phyloP scores from a whole-genome alignment of 2,113 vertebrate species.

The Trinectes maculatus region DNA sequence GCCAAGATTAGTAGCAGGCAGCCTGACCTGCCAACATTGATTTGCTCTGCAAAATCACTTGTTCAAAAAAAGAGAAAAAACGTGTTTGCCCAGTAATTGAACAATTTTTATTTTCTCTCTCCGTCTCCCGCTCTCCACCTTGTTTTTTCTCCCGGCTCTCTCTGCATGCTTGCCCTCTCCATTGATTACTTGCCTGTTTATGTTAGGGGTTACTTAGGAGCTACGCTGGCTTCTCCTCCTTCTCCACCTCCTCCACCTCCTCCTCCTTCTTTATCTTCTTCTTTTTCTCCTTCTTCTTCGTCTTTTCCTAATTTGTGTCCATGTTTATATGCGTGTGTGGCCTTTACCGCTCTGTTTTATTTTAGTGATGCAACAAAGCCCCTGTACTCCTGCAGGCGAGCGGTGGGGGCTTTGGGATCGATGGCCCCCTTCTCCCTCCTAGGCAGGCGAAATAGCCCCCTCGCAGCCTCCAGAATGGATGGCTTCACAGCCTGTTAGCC shows the following conservation, averaged over 20 bases:
- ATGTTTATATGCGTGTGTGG: conserved; percentile 53
- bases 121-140: conserved; percentile 63
- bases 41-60: conserved; percentile 98
- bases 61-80: conserved; percentile 89
- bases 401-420: conserved; percentile 83
- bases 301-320: conserved; percentile 85
- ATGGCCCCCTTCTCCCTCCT: conserved; percentile 86
- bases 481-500: conserved; percentile 98
- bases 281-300: conserved; percentile 76
- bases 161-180: conserved; percentile 83
- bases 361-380: conserved; percentile 83
- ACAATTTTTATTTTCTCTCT: conserved; percentile 93
- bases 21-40: conserved; percentile 98
- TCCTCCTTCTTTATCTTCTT: conserved; percentile 75
- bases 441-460: conserved; percentile 88
- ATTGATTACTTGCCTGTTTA: conserved; percentile 94
- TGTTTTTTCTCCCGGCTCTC: conserved; percentile 55
- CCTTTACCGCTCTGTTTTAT: conserved; percentile 78
- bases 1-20: conserved; percentile 98
- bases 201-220: conserved; percentile 87
- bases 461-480: conserved; percentile 92
- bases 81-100: conserved; percentile 94
- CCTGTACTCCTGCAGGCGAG: conserved; percentile 81
- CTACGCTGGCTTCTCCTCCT: conserved; percentile 79
- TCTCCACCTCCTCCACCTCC: conserved; percentile 67